Conservation (phyloP, 2,113 vertebrate species). For the Gymnocephalus cernua region DNA sequence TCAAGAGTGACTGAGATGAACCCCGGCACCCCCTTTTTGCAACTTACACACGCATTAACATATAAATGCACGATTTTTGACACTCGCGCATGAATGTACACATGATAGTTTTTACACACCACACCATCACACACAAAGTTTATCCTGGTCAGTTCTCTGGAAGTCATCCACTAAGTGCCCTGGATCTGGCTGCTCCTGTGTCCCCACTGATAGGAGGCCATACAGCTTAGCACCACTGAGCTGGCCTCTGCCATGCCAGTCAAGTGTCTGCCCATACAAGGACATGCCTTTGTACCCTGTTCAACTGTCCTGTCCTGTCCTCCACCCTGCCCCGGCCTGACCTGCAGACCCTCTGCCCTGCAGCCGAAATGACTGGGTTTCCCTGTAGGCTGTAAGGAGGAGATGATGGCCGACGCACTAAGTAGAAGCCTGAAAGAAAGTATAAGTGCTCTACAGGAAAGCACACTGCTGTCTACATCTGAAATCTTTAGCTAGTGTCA, state of each 20-base stretch:
- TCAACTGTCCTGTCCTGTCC: slow-evolving; percentile 60
- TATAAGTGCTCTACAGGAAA: slow-evolving; percentile 29
- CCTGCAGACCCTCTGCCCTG: slow-evolving; percentile 44
- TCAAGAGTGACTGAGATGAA: slow-evolving; percentile 58
- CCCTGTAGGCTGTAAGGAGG: slow-evolving; percentile 25
- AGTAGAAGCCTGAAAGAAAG: slow-evolving; percentile 38
- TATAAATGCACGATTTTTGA: neutral
- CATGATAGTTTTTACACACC: neutral
- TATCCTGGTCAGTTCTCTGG: slow-evolving; percentile 66
- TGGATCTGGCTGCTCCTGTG: slow-evolving; percentile 58
- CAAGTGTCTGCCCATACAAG: slow-evolving; percentile 82
- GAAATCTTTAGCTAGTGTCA: slow-evolving; percentile 51
- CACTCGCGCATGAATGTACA: slow-evolving; percentile 1
- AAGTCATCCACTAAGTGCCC: slow-evolving; percentile 73
- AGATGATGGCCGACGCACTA: slow-evolving; percentile 33
- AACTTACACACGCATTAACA: neutral
- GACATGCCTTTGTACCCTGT: slow-evolving; percentile 75
- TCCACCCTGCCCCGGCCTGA: slow-evolving; percentile 50
- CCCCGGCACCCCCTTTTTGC: neutral
- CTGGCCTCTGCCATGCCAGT: slow-evolving; percentile 75
- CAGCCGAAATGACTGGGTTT: slow-evolving; percentile 52
- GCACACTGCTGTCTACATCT: slow-evolving; percentile 28
- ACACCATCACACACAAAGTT: slow-evolving; percentile 35
- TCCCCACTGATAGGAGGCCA: slow-evolving; percentile 72
- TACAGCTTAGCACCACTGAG: slow-evolving; percentile 64